Base-by-base conservation (phyloP, 2,888 invertebrate species). In the Lycocerus yunnanus region DNA sequence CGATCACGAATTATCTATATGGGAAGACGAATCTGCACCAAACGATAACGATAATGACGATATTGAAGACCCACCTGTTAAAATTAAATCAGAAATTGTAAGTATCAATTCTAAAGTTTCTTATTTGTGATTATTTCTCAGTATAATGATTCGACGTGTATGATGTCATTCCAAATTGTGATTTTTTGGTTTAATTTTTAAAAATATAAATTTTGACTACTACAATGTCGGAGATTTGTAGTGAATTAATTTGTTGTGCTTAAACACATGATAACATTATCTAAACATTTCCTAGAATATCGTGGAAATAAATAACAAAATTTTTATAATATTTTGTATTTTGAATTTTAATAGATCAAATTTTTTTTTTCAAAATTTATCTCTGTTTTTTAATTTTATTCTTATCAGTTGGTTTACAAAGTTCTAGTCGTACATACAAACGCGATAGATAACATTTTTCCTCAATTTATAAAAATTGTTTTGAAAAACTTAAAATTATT, bases 1-100 rank as follows among this genome's bases (percentile, higher is more conserved):
- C 70, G 87, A 87, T 80, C 86, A 86, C 70, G 87, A 87, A 77
- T 78, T 86, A 71, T 84, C 84, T 11, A 85, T 84, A 69, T 87
- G 86, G 86, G 87, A 87, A 68, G 86, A 86, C 67, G 86, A 87
- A 58, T 84, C 84, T 76, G 81, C 82, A 1, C 81, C 81, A n/a
- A 84, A 84, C 71, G 84, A 85, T 71, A 81, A 78, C n/a, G 82
- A 84, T 14, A 83, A 84, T 58, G 80, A 80, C 20, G 82, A 81
- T 11, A 84, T 85, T 15, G 84, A 85, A 11, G 78, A 79, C 24
- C 69, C 69, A 27, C 74, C 73, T 43, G 58, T 78, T 14, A 76
- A 73, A 72, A 72, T 79, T 14, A 79, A 79, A 72, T 77, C 78
- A n/a, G 79, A 79, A 73, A 21, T 43, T n/a, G 74, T 77, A 66